Percentiles rank a stretch among this genome's conserved stretches.
Evolutionary conservation across 2,113 vertebrate genomes (phyloP).

Genomic region (Hydrochoerus hydrochaeris): DNA sequence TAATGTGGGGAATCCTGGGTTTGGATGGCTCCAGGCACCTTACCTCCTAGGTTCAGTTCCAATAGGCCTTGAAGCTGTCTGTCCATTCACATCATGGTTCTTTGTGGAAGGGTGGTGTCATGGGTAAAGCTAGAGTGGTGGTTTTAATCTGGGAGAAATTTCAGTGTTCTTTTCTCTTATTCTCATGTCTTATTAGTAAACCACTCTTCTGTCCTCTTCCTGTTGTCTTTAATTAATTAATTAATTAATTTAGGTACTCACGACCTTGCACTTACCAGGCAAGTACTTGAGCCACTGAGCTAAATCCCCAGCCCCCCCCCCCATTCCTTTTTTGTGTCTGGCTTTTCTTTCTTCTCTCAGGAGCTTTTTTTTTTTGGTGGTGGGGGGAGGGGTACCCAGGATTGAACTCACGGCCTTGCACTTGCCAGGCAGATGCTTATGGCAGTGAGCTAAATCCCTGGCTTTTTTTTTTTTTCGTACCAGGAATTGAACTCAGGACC

Average conservation of each 20-base stretch:
- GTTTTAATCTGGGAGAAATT: neutral
- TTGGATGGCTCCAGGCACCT: neutral
- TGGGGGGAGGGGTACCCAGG: no score
- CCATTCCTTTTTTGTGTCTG: neutral
- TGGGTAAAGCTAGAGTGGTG: neutral
- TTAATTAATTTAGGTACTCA: no score
- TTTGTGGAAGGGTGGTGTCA: neutral
- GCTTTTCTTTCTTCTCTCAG: neutral
- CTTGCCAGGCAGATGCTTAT: no score
- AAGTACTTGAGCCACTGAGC: no score
- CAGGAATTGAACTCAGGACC: no score
- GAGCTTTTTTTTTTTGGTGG: neutral
- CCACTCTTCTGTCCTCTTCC: neutral
- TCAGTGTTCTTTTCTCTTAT: neutral
- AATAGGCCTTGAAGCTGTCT: neutral
- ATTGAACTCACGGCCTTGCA: no score
- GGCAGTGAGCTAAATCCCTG: no score
- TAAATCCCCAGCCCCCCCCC: no score
- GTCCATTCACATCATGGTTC: neutral
- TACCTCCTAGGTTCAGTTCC: neutral
- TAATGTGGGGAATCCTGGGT: neutral
- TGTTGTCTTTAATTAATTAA: no score
- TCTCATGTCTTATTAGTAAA: neutral
- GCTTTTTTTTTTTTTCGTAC: no score
- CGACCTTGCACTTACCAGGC: no score